phyloP scores from a whole-genome alignment of 2,888 invertebrate species.

The Microplitis deprimator region DNA sequence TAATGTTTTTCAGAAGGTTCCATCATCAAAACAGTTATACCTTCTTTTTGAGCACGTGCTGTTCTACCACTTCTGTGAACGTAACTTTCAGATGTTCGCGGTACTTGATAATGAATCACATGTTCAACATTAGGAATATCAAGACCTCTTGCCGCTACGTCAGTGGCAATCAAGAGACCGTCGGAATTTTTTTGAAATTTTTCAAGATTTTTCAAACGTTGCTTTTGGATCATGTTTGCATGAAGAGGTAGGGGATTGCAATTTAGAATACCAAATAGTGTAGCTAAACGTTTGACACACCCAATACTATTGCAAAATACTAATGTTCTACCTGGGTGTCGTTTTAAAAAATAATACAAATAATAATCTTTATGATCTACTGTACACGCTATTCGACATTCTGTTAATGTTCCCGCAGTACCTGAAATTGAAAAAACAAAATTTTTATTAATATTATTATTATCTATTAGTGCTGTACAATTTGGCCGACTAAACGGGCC shows the following conservation, averaged over 20 bases:
- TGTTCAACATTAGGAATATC: slow-evolving; percentile 95
- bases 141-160: slow-evolving; percentile 97
- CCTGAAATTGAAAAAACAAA: slow-evolving; percentile 71
- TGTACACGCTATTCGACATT: slow-evolving; percentile 85
- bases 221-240: slow-evolving; percentile 94
- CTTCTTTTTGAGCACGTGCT: slow-evolving; percentile 90
- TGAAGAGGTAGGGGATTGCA: slow-evolving; percentile 85
- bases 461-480: too few species aligned
- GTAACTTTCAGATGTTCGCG: slow-evolving; percentile 94
- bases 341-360: slow-evolving; percentile 89
- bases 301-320: slow-evolving; percentile 96
- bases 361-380: slow-evolving; percentile 91
- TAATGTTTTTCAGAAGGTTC: slow-evolving; percentile 87
- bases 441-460: too few species aligned
- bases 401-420: slow-evolving; percentile 87
- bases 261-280: slow-evolving; percentile 79
- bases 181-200: slow-evolving; percentile 81
- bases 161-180: slow-evolving; percentile 91
- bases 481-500: too few species aligned
- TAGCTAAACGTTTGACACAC: slow-evolving; percentile 86
- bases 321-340: slow-evolving; percentile 91
- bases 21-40: slow-evolving; percentile 92
- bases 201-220: slow-evolving; percentile 94
- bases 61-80: slow-evolving; percentile 98
- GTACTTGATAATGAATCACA: slow-evolving; percentile 97